phyloP scores from a whole-genome alignment of 2,113 vertebrate genomes.

The Odobenus rosmarus region DNA sequence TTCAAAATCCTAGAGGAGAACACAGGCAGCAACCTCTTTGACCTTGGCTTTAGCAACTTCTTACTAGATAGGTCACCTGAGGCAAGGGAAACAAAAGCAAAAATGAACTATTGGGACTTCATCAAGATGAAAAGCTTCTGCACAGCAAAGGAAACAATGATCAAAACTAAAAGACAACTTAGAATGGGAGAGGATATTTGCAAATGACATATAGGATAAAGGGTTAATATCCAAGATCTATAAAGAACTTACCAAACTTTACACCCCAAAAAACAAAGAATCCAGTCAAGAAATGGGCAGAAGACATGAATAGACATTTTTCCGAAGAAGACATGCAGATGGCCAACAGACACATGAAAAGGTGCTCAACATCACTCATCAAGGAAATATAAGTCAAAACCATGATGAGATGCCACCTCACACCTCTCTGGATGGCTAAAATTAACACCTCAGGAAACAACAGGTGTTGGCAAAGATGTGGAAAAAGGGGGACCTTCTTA shows the following conservation, averaged over 20 bases:
- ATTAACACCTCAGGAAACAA: neutral
- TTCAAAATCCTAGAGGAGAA: neutral
- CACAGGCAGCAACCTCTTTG: neutral
- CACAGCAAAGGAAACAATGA: neutral
- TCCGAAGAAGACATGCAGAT: neutral
- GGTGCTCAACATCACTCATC: neutral
- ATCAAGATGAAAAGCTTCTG: neutral
- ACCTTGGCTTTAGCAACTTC: neutral
- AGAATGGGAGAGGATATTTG: neutral
- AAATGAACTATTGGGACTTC: neutral
- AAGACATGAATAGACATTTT: neutral
- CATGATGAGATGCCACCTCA: neutral
- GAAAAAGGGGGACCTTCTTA: neutral
- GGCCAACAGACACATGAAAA: neutral
- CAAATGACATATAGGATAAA: neutral
- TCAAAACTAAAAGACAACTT: neutral
- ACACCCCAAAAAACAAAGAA: neutral
- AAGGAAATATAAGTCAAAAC: neutral
- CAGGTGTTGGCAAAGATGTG: neutral
- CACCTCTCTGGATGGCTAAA: neutral
- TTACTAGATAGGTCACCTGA: neutral
- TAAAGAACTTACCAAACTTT: neutral
- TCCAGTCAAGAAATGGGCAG: neutral
- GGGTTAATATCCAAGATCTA: neutral
- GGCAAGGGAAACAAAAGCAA: neutral